A percentile compares a stretch with the other conserved stretches of the same genome.
Evolutionary conservation across 1,140 invertebrate genomes (phyloP).

Genomic region (Euglossa dilemma): DNA sequence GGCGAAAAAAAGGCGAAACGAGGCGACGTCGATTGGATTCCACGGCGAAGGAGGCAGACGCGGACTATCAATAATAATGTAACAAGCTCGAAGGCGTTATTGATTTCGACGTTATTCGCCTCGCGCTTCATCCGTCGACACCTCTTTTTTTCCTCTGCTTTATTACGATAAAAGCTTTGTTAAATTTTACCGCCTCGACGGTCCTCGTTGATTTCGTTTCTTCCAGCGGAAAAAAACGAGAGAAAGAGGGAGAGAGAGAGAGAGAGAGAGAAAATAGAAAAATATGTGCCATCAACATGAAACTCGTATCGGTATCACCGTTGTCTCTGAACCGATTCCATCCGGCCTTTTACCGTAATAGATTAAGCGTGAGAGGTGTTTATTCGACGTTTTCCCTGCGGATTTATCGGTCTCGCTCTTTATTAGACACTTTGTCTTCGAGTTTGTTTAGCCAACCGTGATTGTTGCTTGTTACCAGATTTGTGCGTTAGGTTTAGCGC

Average conservation of each 20-base stretch:
- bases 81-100: constrained; percentile 36
- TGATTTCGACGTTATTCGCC: constrained; percentile 28
- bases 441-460: background rate
- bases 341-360: background rate
- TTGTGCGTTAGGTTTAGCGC: background rate
- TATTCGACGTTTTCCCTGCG: background rate
- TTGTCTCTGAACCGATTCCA: background rate
- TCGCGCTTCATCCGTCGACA: constrained; percentile 11
- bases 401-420: background rate
- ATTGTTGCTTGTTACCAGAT: background rate
- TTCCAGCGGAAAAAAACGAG: background rate
- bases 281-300: background rate
- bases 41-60: background rate
- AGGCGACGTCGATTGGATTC: constrained; percentile 12
- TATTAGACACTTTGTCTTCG: background rate
- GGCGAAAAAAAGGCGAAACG: background rate
- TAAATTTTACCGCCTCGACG: constrained; percentile 27
- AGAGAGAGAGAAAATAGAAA: background rate
- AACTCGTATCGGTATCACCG: background rate
- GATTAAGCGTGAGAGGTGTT: background rate
- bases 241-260: background rate
- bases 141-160: background rate
- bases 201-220: no score
- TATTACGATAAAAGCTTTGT: constrained; percentile 37
- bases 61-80: constrained; percentile 42